phyloP scores from a whole-genome alignment of 2,797 vertebrate species.

The Yasuhikotakia modesta region DNA sequence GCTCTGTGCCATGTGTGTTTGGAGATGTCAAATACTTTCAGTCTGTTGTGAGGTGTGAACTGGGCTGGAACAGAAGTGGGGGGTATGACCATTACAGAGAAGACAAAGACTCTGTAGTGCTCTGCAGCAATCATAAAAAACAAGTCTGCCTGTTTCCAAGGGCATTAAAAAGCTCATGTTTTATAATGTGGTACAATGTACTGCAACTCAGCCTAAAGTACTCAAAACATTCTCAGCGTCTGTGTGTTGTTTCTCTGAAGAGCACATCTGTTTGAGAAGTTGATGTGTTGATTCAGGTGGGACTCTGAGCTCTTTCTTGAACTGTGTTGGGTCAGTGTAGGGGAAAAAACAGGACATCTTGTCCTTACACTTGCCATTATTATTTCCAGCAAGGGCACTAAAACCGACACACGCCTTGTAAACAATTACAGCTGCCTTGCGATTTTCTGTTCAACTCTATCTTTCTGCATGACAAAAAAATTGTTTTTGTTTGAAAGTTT shows the following conservation, averaged over 20 bases:
- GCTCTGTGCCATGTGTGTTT: slow-evolving; percentile 67
- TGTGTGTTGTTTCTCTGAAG: slow-evolving; percentile 25
- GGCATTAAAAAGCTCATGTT: slow-evolving; percentile 55
- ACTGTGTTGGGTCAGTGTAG: slow-evolving; percentile 44
- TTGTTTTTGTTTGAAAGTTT: too few relatives aligned
- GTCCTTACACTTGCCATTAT: slow-evolving; percentile 69
- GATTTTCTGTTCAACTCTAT: slow-evolving; percentile 20
- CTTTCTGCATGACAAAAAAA: slow-evolving; percentile 3
- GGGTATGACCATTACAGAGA: slow-evolving; percentile 65
- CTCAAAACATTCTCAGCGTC: slow-evolving; percentile 47
- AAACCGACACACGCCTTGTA: slow-evolving; percentile 29
- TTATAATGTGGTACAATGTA: slow-evolving; percentile 63
- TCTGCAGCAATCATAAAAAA: slow-evolving; percentile 61
- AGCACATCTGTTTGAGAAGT: slow-evolving; percentile 43
- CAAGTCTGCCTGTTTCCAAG: slow-evolving; percentile 58
- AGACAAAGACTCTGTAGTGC: slow-evolving; percentile 63
- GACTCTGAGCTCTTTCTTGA: slow-evolving; percentile 21
- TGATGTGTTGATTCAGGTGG: slow-evolving; percentile 52
- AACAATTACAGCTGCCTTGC: slow-evolving; percentile 1
- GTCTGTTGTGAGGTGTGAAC: slow-evolving; percentile 77
- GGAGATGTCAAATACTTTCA: slow-evolving; percentile 80
- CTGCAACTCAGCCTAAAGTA: slow-evolving; percentile 61
- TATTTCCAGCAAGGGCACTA: slow-evolving; percentile 50
- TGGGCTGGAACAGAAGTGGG: slow-evolving; percentile 75
- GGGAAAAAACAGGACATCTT: slow-evolving; percentile 60